These are phyloP conservation scores for Phrynocephalus guinanensis DNA, from an alignment of 2,797 vertebrate species.

Conservation along the genomic window DNA sequence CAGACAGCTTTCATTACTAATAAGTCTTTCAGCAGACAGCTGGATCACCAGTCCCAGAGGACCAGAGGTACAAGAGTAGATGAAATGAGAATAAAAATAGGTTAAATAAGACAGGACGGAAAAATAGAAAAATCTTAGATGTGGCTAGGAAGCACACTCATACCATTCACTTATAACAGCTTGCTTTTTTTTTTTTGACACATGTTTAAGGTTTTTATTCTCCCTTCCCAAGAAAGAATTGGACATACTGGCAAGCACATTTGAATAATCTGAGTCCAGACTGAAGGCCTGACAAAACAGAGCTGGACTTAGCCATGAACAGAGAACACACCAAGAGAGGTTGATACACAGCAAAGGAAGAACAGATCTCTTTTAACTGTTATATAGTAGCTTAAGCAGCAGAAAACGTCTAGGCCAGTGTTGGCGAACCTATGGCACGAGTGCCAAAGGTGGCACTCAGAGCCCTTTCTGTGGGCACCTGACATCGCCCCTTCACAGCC, in stretches of 20 bases:
- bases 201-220: not conserved
- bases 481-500: no score
- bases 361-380: not conserved
- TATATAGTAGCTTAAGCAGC: not conserved
- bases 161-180: not conserved
- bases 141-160: not conserved
- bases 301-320: not conserved
- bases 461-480: no score
- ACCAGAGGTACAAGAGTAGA: not conserved
- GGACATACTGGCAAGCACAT: not conserved
- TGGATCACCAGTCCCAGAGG: conserved; percentile 14
- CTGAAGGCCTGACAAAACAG: not conserved
- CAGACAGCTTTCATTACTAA: conserved; percentile 3
- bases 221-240: not conserved
- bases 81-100: conserved; percentile 22
- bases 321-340: not conserved
- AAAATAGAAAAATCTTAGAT: not conserved
- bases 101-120: conserved; percentile 13
- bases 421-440: no score
- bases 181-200: not conserved
- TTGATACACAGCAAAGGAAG: not conserved
- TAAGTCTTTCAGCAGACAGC: conserved; percentile 3
- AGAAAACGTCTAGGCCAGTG: not conserved
- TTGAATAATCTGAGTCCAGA: not conserved
- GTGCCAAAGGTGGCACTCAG: no score